Evolutionary conservation across 2,888 invertebrate species (phyloP).

Genomic region (Hoplodrina ambigua): DNA sequence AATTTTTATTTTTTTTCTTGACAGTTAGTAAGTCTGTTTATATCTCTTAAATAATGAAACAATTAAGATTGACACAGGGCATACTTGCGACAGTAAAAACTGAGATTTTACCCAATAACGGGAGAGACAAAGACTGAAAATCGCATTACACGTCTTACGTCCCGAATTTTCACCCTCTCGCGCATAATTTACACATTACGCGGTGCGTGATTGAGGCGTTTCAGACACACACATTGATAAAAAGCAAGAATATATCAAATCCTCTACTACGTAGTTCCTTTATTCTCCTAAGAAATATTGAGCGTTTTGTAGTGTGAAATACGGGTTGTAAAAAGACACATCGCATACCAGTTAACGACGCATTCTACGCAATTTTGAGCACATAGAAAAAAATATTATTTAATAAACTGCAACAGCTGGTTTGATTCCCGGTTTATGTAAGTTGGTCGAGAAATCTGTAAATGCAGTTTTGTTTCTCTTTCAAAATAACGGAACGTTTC

Average conservation of each 20-base stretch:
- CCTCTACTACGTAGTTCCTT: background rate
- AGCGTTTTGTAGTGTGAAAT: conserved; percentile 19
- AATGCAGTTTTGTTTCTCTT: no score
- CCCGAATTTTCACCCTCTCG: conserved; percentile 75
- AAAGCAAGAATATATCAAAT: conserved; percentile 14
- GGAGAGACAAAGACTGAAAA: conserved; percentile 73
- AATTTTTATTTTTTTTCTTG: no score
- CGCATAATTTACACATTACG: conserved; percentile 81
- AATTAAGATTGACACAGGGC: conserved; percentile 25
- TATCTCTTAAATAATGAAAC: conserved; percentile 5
- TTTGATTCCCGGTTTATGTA: no score
- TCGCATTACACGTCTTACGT: conserved; percentile 77
- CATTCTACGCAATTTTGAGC: no score
- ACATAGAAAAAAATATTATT: no score
- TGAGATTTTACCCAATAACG: conserved; percentile 78
- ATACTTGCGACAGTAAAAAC: conserved; percentile 64
- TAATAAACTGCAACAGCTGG: no score
- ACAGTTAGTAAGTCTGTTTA: no score
- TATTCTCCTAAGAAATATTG: background rate
- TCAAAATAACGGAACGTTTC: no score
- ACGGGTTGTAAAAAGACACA: no score
- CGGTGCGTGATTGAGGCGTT: conserved; percentile 71
- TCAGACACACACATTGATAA: conserved; percentile 43
- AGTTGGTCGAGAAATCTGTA: no score
- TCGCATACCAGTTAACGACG: no score